Evolutionary conservation across 2,888 invertebrate genomes (phyloP).

Genomic region (Teleiodes luculella): DNA sequence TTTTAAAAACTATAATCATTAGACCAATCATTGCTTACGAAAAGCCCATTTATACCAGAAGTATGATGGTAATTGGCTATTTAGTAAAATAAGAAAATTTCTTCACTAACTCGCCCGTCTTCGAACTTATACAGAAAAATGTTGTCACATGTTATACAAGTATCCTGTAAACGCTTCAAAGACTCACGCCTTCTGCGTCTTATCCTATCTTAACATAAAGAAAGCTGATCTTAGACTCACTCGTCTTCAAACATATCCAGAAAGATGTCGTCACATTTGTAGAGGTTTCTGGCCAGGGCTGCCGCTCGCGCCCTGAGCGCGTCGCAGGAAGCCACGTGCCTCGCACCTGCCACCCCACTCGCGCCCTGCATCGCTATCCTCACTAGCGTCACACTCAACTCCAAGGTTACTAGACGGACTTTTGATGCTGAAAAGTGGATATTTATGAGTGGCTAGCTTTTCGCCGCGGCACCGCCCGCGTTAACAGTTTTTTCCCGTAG

Average conservation of each 20-base stretch:
- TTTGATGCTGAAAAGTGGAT: constrained; percentile 84
- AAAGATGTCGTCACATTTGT: constrained; percentile 98
- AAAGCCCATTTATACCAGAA: too few species aligned
- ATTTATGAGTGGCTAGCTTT: too few species aligned
- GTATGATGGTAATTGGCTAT: too few species aligned
- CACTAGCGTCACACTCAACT: constrained; percentile 90
- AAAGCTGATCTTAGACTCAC: constrained; percentile 49
- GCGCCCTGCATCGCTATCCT: constrained; percentile 73
- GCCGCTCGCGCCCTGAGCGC: constrained; percentile 86
- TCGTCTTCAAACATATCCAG: constrained; percentile 99
- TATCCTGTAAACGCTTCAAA: too few species aligned
- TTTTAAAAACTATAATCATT: too few species aligned
- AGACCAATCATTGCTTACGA: too few species aligned
- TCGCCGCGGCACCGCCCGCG: too few species aligned
- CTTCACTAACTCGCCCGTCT: constrained; percentile 87
- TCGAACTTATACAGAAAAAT: constrained; percentile 99
- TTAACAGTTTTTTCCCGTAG: too few species aligned
- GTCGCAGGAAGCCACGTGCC: constrained; percentile 79
- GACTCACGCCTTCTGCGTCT: too few species aligned
- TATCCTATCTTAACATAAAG: too few species aligned
- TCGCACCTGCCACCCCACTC: constrained; percentile 79
- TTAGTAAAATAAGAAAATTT: too few species aligned
- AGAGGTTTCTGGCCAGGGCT: constrained; percentile 91
- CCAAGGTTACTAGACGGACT: constrained; percentile 94
- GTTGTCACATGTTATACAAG: constrained; percentile 98